These are phyloP conservation scores for Hydractinia echinata DNA, from an alignment of 30 jellyfish, hydroid and myxozoan species.

Conservation along the genomic window DNA sequence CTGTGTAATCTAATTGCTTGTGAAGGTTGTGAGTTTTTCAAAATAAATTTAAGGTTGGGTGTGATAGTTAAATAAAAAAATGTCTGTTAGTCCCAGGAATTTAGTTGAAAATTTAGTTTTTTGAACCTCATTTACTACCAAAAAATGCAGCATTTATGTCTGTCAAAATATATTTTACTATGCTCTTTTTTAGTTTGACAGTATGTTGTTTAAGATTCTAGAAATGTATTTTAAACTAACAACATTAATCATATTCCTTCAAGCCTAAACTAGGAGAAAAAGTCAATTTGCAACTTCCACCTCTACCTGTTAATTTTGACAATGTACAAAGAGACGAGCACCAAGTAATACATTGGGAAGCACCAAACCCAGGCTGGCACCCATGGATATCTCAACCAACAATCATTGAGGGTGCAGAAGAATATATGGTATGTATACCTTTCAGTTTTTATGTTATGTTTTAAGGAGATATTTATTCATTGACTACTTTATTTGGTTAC, in stretches of 20 bases:
- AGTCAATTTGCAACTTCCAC: slow-evolving; percentile 20
- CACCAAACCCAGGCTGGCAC: slow-evolving; percentile 73
- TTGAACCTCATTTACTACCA: no score
- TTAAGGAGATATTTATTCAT: no score
- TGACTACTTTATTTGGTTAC: not conserved
- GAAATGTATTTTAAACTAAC: not conserved
- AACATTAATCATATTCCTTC: not conserved
- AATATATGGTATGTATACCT: slow-evolving; percentile 56
- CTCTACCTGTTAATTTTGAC: not conserved
- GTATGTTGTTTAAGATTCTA: not conserved
- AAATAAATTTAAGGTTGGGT: no score
- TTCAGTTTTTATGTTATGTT: no score
- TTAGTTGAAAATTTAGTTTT: no score
- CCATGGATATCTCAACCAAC: slow-evolving; percentile 96
- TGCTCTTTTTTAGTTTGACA: not conserved
- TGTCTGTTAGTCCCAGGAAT: no score
- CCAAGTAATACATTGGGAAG: slow-evolving; percentile 73
- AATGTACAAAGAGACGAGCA: not conserved
- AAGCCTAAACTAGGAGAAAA: slow-evolving; percentile 29
- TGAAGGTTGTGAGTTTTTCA: not conserved
- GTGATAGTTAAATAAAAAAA: no score
- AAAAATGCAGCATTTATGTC: no score
- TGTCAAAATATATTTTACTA: not conserved
- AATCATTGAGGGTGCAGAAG: slow-evolving; percentile 93
- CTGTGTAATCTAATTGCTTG: not conserved